Conservation (phyloP, 35 echinoderm and acorn worm genomes). For the Nesometra sesokonis region DNA sequence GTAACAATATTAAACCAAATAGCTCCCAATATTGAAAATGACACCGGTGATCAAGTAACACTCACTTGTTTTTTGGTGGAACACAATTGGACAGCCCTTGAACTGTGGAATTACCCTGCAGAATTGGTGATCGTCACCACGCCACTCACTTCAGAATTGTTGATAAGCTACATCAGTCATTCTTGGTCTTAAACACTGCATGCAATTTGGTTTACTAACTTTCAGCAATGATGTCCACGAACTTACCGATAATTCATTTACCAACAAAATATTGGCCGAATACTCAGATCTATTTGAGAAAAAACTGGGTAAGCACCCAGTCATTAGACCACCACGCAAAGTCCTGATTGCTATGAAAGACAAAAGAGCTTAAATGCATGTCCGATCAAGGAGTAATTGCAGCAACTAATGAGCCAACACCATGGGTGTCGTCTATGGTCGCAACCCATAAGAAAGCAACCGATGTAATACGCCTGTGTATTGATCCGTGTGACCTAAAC, state of each 20-base stretch:
- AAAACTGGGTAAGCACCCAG: neutral
- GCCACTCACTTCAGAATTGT: constrained; percentile 1
- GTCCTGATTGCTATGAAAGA: too few relatives aligned
- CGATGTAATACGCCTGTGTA: too few relatives aligned
- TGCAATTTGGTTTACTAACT: neutral
- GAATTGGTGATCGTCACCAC: neutral
- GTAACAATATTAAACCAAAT: neutral
- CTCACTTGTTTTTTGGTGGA: constrained; percentile 6
- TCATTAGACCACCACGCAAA: neutral
- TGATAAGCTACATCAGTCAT: neutral
- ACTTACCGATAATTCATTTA: neutral
- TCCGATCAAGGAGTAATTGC: too few relatives aligned
- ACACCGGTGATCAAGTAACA: neutral
- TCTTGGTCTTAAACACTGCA: constrained; percentile 9
- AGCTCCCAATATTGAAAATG: neutral
- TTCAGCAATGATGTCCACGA: constrained; percentile 12
- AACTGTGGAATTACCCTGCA: neutral
- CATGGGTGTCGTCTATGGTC: too few relatives aligned
- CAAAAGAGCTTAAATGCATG: too few relatives aligned
- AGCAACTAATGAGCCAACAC: too few relatives aligned
- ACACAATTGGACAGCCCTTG: neutral
- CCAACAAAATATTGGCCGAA: neutral
- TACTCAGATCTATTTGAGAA: constrained; percentile 20
- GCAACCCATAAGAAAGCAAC: too few relatives aligned
- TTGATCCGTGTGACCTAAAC: too few relatives aligned